Percentiles rank a stretch among this genome's conserved stretches.
These are phyloP conservation scores for Albula goreensis DNA, from an alignment of 2,113 vertebrate species.

Conservation along the genomic window DNA sequence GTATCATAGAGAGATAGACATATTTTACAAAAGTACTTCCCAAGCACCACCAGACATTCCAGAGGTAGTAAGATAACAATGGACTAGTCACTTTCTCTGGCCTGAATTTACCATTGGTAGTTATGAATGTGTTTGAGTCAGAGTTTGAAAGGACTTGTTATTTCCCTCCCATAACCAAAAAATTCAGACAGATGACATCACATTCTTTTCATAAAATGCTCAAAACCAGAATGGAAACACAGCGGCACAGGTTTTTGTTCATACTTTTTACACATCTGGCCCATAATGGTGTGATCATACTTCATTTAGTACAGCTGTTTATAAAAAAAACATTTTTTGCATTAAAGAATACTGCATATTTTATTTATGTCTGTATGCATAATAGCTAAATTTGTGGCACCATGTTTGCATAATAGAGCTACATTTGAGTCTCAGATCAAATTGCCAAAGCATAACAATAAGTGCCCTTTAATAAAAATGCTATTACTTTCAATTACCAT, in stretches of 20 bases:
- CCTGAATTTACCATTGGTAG: not conserved
- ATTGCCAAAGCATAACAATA: conserved; percentile 26
- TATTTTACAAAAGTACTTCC: too few relatives aligned
- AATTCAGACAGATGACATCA: not conserved
- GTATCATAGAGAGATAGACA: not conserved
- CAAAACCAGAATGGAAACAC: not conserved
- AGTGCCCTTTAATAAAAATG: conserved; percentile 16
- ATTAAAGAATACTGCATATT: not conserved
- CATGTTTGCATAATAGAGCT: not conserved
- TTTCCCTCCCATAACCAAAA: not conserved
- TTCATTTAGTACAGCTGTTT: not conserved
- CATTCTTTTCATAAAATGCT: not conserved
- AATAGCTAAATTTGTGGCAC: not conserved
- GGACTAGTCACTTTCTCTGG: not conserved
- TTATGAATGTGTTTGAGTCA: not conserved
- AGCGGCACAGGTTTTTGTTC: not conserved
- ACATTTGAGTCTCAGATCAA: not conserved
- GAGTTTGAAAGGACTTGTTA: not conserved
- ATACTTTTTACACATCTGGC: not conserved
- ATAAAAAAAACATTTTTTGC: not conserved
- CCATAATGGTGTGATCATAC: not conserved
- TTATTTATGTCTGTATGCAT: not conserved
- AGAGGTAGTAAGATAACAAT: not conserved
- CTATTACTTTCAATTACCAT: conserved; percentile 1
- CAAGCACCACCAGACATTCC: too few relatives aligned